phyloP scores from a whole-genome alignment of 2,888 invertebrate species.

The Cantharis nigra region DNA sequence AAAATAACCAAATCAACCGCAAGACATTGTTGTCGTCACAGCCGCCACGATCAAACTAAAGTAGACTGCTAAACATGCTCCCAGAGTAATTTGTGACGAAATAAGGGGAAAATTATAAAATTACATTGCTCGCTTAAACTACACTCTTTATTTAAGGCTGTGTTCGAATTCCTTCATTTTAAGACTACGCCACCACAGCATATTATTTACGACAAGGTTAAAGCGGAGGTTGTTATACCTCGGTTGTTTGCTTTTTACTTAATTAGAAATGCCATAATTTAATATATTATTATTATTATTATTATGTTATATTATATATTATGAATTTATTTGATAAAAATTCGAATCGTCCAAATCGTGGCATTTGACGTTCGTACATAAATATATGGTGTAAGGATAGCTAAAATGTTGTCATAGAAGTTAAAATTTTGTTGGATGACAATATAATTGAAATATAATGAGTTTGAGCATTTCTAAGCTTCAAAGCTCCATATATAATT shows the following conservation, averaged over 20 bases:
- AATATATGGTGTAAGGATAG: not conserved
- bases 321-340: not conserved
- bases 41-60: slow-evolving; percentile 55
- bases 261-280: not conserved
- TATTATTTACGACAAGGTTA: not conserved
- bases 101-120: slow-evolving; percentile 60
- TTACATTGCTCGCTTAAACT: slow-evolving; percentile 58
- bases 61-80: slow-evolving; percentile 55
- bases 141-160: slow-evolving; percentile 53
- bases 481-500: slow-evolving; percentile 29
- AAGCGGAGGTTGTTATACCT: not conserved
- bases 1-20: slow-evolving; percentile 30
- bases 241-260: not conserved
- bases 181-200: not conserved
- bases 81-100: slow-evolving; percentile 59
- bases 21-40: slow-evolving; percentile 49
- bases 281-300: not conserved
- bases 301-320: not conserved
- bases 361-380: not conserved
- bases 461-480: slow-evolving; percentile 10
- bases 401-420: not conserved
- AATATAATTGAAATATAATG: not conserved
- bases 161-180: slow-evolving; percentile 40
- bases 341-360: not conserved
- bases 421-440: not conserved